Evolutionary conservation across 2,888 invertebrate genomes (phyloP), one percentile per base, ranked within the genome.

Genomic region (Timandra comae): DNA sequence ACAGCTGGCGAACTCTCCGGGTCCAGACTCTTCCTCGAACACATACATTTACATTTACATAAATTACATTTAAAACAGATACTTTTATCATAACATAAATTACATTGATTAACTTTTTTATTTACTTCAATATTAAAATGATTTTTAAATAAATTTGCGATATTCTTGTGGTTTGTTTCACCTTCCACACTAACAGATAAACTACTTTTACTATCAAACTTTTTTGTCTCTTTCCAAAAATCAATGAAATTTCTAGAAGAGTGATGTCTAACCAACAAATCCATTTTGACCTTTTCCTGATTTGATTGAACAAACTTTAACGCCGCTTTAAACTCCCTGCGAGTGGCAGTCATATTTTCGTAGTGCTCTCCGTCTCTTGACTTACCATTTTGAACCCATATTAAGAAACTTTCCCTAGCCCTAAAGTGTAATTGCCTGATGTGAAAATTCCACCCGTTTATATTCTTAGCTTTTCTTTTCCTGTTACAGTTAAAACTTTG

Each of bases 111-210:
- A 7, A 20, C 20, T 20, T 7, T 20, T 20, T 20, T 6, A 20
- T 7, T n/a, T 20, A 3, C n/a, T n/a, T 3, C 2, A 7, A n/a
- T 8, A 27, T 20, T 31, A 31, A 35, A 35, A 24, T 29, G 20
- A 11, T 25, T 16, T 9, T 11, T 16, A 22, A 31, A 34, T n/a
- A 35, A 3, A n/a, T 32, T 32, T 3, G 38, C 38, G 13, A 38
- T 38, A 9, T 29, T 19, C n/a, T 27, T 26, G 5, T 8, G 25
- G 22, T 29, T 21, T 12, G 20, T 27, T 21, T 32, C 27, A 7
- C 33, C 35, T 7, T 35, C 27, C 1, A 39, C 30, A 28, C 10
- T 27, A 10, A 33, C 20, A 2, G 20, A n/a, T 20, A 20, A 20
- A 20, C 20, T 20, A 6, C 2, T 8, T 7, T 26, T 12, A n/a